These are phyloP conservation scores for Drosophila persimilis DNA, from an alignment of 1,140 invertebrate species.

Conservation along the genomic window DNA sequence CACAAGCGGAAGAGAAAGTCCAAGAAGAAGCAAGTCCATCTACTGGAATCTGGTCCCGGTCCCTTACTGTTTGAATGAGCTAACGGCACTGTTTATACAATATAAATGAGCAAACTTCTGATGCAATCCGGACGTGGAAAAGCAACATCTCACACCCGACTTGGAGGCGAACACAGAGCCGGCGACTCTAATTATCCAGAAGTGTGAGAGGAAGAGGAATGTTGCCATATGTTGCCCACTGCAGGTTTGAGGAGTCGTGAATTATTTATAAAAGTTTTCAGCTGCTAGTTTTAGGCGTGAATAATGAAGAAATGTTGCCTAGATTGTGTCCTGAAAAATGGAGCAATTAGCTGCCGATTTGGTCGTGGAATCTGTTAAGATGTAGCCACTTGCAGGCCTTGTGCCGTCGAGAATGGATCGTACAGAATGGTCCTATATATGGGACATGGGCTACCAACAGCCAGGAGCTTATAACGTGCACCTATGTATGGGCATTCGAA, in stretches of 20 bases:
- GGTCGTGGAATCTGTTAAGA: conserved; percentile 11
- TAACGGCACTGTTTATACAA: conserved; percentile 70
- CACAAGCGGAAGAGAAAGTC: conserved; percentile 10
- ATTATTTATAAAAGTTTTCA: conserved; percentile 6
- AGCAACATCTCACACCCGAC: not conserved
- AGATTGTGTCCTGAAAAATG: too few relatives aligned
- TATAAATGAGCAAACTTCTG: conserved; percentile 75
- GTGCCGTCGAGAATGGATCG: conserved; percentile 1
- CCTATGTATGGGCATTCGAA: not conserved
- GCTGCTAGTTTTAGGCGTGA: not conserved
- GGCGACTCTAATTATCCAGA: conserved; percentile 54
- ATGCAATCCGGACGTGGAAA: conserved; percentile 35
- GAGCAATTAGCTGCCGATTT: too few relatives aligned
- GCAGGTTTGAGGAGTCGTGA: too few relatives aligned
- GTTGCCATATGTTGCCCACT: not conserved
- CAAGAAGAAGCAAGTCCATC: conserved; percentile 2
- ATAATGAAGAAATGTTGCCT: conserved; percentile 6
- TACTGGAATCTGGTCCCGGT: conserved; percentile 1
- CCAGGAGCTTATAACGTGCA: conserved; percentile 35
- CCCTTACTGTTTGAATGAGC: conserved; percentile 46
- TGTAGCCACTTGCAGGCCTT: conserved; percentile 7
- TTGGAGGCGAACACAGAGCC: conserved; percentile 13
- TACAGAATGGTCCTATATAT: conserved; percentile 10
- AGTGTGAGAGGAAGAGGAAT: conserved; percentile 1
- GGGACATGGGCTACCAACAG: conserved; percentile 43